Percentiles rank a stretch among this genome's conserved stretches.
Evolutionary conservation across 1,140 invertebrate species (phyloP).

Genomic region (Achroia grisella): DNA sequence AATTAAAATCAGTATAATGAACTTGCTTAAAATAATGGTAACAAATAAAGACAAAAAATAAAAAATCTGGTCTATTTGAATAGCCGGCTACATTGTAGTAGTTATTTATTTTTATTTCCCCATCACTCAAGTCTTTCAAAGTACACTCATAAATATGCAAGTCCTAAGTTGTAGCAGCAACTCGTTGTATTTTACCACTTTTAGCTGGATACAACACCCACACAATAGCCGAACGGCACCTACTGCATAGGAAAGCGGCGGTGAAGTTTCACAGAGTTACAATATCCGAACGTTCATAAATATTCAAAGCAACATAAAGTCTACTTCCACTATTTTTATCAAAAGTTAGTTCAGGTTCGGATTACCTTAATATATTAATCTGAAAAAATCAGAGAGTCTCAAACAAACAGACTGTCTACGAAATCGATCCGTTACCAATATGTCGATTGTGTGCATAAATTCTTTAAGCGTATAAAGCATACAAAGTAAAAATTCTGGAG

Average conservation of each 20-base stretch:
- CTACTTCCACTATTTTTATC: constrained; percentile 26
- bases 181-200: constrained; percentile 41
- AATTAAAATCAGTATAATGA: no score
- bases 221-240: constrained; percentile 32
- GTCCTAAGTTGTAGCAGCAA: constrained; percentile 37
- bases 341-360: neutral
- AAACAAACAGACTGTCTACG: no score
- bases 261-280: constrained; percentile 38
- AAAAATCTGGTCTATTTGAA: neutral
- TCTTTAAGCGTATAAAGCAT: no score
- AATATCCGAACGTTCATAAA: constrained; percentile 51
- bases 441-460: no score
- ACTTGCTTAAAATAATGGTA: no score
- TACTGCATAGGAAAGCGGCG: constrained; percentile 29
- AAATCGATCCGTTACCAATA: no score
- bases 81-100: constrained; percentile 23
- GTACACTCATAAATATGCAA: constrained; percentile 57
- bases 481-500: no score
- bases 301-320: constrained; percentile 38
- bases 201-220: constrained; percentile 34
- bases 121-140: constrained; percentile 51
- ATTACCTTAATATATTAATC: no score
- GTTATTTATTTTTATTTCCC: constrained; percentile 43
- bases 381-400: no score
- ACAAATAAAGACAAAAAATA: neutral